Base-by-base conservation (phyloP, 1,140 invertebrate species). In the Philopotamus ludificatus region DNA sequence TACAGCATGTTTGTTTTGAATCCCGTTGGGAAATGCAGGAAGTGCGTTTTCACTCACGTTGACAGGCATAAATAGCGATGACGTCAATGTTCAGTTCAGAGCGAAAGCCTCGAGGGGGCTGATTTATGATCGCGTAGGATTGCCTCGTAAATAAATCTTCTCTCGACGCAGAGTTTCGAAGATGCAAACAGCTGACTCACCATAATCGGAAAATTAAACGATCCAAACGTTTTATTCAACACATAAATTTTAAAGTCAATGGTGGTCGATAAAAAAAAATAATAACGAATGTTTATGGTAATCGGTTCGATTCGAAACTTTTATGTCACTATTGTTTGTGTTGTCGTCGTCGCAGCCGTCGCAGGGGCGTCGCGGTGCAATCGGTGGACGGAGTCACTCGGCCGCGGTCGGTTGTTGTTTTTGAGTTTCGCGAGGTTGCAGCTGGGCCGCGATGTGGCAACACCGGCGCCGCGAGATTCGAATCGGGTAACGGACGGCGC, bases 381-480 rank as follows among this genome's bases (percentile, higher is more conserved):
- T 8, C 22, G 49, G 4, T 51, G 18, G 49, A 8, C 15, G 45
- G 1, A 10, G 10, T 25, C 20, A 53, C 12, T 8, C 49, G 12
- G 49, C 2, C 4, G 3, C 44, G 45, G 18, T 20, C 18, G 1
- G 18, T 12, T 23, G 12, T 22, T 18, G 50, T 53, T 53, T 25
- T 25, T 28, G 50, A 28, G 15, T 1, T 75, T 75, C 63, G 54
- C 23, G 60, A 53, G n/a, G 62, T 49, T 65, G 64, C 71, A 72
- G 74, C 71, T 72, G 72, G 71, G 72, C 70, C 64, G 66, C 57
- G 55, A 70, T 74, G 75, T 74, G 75, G 76, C 77, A n/a, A n/a
- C n/a, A n/a, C n/a, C n/a, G n/a, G n/a, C n/a, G n/a, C n/a, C n/a
- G n/a, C n/a, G n/a, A n/a, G n/a, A n/a, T n/a, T n/a, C n/a, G n/a